Evolutionary conservation across 2,113 vertebrate genomes (phyloP).

Genomic region (Sebastes schlegelii): DNA sequence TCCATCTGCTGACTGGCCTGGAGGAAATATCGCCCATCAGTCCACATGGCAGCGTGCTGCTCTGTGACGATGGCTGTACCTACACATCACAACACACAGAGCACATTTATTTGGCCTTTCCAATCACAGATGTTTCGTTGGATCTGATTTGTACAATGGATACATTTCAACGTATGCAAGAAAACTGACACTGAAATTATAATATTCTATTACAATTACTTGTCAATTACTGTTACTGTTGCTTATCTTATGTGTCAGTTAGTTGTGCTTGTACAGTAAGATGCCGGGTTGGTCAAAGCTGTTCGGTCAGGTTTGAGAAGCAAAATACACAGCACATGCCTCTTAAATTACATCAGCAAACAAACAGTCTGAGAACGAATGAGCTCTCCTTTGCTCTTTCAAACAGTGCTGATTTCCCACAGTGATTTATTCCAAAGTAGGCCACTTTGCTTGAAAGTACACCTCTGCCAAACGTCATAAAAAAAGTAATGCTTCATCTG

Average conservation of each 20-base stretch:
- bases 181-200: background rate
- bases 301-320: background rate
- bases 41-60: slow-evolving; percentile 97
- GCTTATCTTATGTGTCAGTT: background rate
- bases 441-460: background rate
- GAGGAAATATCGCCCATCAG: slow-evolving; percentile 97
- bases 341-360: background rate
- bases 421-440: background rate
- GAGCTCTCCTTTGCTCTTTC: background rate
- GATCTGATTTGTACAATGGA: background rate
- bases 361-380: background rate
- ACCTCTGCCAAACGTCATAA: background rate
- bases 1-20: slow-evolving; percentile 99
- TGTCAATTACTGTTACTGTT: background rate
- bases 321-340: background rate
- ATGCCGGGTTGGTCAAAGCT: too few relatives aligned
- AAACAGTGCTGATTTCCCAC: background rate
- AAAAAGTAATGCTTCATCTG: background rate
- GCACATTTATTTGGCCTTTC: background rate
- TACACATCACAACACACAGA: slow-evolving; percentile 56
- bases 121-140: background rate
- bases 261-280: background rate
- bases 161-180: background rate
- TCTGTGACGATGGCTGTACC: slow-evolving; percentile 97
- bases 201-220: background rate